These are phyloP conservation scores for Aplochiton taeniatus DNA, from an alignment of 2,797 vertebrate genomes.

Conservation along the genomic window DNA sequence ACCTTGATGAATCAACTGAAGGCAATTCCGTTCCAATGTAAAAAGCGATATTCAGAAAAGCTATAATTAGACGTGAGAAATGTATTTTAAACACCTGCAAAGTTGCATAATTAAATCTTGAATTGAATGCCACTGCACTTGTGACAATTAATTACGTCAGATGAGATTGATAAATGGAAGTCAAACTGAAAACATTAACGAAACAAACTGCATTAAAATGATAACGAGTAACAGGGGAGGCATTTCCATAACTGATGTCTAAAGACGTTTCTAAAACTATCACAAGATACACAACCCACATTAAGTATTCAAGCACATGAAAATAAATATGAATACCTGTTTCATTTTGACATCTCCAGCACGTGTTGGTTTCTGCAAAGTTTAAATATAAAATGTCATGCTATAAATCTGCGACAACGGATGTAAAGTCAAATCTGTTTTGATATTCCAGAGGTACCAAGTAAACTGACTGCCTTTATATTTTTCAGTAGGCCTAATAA, in stretches of 20 bases:
- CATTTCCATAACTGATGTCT: slow-evolving; percentile 19
- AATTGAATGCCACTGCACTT: not conserved
- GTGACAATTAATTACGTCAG: not conserved
- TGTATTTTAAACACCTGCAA: not conserved
- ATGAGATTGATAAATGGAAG: slow-evolving; percentile 4
- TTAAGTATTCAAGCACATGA: slow-evolving; percentile 26
- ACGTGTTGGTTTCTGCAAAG: slow-evolving; percentile 81
- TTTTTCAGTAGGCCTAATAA: not conserved
- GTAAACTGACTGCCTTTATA: not conserved
- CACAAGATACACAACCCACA: not conserved
- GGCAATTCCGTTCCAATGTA: too few species aligned
- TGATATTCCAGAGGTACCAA: not conserved
- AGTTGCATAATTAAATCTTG: not conserved
- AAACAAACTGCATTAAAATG: not conserved
- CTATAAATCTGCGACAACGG: slow-evolving; percentile 41
- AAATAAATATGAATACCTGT: slow-evolving; percentile 72
- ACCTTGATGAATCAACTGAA: too few species aligned
- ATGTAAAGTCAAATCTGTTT: slow-evolving; percentile 26
- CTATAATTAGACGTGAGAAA: too few species aligned
- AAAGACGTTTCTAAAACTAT: too few species aligned
- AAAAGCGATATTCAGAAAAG: too few species aligned
- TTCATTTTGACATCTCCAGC: slow-evolving; percentile 86
- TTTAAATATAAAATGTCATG: slow-evolving; percentile 72
- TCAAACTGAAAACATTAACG: not conserved
- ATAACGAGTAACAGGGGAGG: slow-evolving; percentile 14